Conservation (phyloP, 2,797 vertebrate genomes). For the Semotilus atromaculatus region DNA sequence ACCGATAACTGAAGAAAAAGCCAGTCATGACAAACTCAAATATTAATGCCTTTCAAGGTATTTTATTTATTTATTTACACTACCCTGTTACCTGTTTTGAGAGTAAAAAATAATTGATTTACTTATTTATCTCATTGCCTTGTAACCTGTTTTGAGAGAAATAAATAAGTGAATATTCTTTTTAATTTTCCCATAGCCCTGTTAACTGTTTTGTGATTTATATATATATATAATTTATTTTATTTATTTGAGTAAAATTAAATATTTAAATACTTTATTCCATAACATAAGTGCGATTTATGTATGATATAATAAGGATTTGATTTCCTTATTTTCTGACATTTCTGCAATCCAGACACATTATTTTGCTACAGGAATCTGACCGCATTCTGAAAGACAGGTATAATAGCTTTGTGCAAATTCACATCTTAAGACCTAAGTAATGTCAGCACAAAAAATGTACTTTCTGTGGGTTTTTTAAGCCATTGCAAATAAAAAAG, state of each 20-base stretch:
- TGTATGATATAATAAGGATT: no score
- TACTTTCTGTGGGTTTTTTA: neutral
- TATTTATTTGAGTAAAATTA: neutral
- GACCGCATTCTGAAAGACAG: no score
- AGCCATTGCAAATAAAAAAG: neutral
- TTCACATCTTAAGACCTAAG: neutral
- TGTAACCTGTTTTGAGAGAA: no score
- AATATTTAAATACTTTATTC: neutral
- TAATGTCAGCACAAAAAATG: neutral
- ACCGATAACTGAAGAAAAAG: neutral
- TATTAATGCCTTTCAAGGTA: neutral
- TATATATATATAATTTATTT: no score
- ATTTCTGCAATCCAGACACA: no score
- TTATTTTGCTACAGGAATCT: no score
- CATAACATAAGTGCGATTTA: neutral
- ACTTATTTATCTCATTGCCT: no score
- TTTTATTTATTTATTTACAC: neutral
- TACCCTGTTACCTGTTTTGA: neutral
- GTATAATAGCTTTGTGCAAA: neutral
- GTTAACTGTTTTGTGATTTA: neutral
- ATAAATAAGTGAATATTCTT: no score
- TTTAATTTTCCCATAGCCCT: no score
- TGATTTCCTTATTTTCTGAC: no score
- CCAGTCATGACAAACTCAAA: constrained; percentile 4
- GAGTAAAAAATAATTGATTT: neutral